A percentile compares a stretch with the other conserved stretches of the same genome.
These are phyloP conservation scores for Hipparchia semele DNA, from an alignment of 2,888 invertebrate genomes.

Conservation along the genomic window DNA sequence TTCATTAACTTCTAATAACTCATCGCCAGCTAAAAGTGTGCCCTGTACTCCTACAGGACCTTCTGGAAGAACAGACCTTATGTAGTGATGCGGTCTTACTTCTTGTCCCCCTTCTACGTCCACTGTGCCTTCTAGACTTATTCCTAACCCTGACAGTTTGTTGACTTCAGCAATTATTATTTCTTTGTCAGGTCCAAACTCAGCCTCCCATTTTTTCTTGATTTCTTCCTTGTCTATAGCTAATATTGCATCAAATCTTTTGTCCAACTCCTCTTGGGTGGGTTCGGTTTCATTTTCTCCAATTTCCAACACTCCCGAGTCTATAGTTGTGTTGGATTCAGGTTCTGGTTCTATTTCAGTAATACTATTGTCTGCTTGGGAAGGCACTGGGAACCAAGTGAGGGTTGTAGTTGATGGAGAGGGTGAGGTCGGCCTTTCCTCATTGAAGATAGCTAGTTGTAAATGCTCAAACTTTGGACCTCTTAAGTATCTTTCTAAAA, in stretches of 20 bases:
- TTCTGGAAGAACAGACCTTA: slow-evolving; percentile 96
- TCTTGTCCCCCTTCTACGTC: slow-evolving; percentile 99
- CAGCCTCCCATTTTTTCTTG: slow-evolving; percentile 89
- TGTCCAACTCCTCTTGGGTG: slow-evolving; percentile 75
- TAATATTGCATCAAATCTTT: slow-evolving; percentile 83
- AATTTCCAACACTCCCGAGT: slow-evolving; percentile 87
- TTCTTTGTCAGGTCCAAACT: slow-evolving; percentile 92
- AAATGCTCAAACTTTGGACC: slow-evolving; percentile 97
- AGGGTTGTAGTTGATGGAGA: slow-evolving; percentile 92
- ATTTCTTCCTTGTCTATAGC: slow-evolving; percentile 84
- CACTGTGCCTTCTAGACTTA: slow-evolving; percentile 98
- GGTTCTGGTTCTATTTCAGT: slow-evolving; percentile 89
- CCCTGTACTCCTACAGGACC: slow-evolving; percentile 98
- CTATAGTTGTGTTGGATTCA: slow-evolving; percentile 91
- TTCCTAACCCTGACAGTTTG: slow-evolving; percentile 97
- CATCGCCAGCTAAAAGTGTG: slow-evolving; percentile 96
- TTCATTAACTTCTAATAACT: slow-evolving; percentile 98
- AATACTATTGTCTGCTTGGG: slow-evolving; percentile 83
- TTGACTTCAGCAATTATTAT: slow-evolving; percentile 96
- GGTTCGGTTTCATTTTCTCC: slow-evolving; percentile 79
- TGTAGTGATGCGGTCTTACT: slow-evolving; percentile 99
- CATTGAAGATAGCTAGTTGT: slow-evolving; percentile 91
- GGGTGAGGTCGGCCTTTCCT: slow-evolving; percentile 83
- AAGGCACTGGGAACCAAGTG: slow-evolving; percentile 92
- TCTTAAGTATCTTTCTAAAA: slow-evolving; percentile 95